These are phyloP conservation scores for Phaethornis superciliosus DNA, from an alignment of 2,113 vertebrate genomes.

Conservation along the genomic window DNA sequence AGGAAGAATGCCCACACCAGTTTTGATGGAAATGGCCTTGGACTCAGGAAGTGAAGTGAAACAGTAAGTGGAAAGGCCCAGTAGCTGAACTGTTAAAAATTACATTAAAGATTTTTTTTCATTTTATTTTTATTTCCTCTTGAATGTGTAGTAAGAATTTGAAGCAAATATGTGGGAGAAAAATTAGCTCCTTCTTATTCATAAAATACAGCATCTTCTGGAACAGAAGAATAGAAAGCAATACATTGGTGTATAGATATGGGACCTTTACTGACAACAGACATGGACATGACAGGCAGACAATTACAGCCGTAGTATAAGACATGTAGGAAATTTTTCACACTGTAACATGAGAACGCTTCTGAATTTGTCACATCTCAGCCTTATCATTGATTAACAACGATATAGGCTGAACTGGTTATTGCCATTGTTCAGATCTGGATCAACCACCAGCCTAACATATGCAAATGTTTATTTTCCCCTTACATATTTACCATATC, in stretches of 20 bases:
- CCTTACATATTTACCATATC: neutral
- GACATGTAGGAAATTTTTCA: neutral
- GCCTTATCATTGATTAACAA: neutral
- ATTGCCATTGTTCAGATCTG: neutral
- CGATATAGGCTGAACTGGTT: neutral
- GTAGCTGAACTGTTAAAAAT: neutral
- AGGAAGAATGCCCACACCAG: neutral
- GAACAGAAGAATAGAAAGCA: neutral
- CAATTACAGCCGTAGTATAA: neutral
- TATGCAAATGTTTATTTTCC: neutral
- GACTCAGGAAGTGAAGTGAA: neutral
- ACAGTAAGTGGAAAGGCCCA: neutral
- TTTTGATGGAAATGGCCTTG: neutral
- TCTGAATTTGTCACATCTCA: neutral
- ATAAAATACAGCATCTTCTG: neutral
- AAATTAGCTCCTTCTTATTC: neutral
- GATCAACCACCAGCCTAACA: neutral
- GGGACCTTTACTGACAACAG: neutral
- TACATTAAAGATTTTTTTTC: neutral
- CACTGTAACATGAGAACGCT: neutral
- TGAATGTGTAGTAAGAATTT: neutral
- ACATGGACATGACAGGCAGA: neutral
- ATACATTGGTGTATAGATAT: neutral
- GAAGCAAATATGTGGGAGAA: neutral
- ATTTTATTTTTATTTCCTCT: neutral